phyloP scores from a whole-genome alignment of 1,140 invertebrate species.

The Dreissena rostriformis region DNA sequence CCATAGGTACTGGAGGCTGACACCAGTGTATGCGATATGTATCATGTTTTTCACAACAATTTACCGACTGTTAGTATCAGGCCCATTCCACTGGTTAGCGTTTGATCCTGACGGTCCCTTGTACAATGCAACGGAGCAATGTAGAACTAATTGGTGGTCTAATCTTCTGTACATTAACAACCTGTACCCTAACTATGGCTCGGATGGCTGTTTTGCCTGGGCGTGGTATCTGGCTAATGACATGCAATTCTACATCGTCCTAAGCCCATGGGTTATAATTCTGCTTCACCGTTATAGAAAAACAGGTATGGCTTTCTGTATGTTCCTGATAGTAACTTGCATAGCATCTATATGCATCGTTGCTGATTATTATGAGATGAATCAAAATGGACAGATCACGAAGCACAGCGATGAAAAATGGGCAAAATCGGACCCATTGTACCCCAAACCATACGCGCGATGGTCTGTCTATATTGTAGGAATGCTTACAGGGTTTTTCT shows the following conservation, averaged over 20 bases:
- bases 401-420: constrained; percentile 18
- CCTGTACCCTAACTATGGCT: constrained; percentile 80
- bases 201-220: constrained; percentile 86
- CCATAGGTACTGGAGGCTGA: constrained; percentile 42
- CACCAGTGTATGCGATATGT: constrained; percentile 7
- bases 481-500: constrained; percentile 17
- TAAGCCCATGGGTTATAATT: constrained; percentile 3
- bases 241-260: constrained; percentile 88
- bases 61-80: neutral
- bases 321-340: constrained; percentile 21
- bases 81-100: neutral
- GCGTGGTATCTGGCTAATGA: constrained; percentile 92
- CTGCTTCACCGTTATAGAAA: constrained; percentile 3
- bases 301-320: constrained; percentile 14
- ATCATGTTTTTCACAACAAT: constrained; percentile 8
- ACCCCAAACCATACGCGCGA: constrained; percentile 5
- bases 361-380: constrained; percentile 26
- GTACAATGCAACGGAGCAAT: constrained; percentile 71
- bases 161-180: constrained; percentile 93
- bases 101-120: neutral
- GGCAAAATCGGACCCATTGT: neutral
- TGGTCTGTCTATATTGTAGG: constrained; percentile 31
- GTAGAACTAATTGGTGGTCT: constrained; percentile 89
- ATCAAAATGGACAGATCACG: neutral
- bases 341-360: neutral